Conservation (phyloP, 1,140 invertebrate genomes). For the Daktulosphaira vitifoliae region DNA sequence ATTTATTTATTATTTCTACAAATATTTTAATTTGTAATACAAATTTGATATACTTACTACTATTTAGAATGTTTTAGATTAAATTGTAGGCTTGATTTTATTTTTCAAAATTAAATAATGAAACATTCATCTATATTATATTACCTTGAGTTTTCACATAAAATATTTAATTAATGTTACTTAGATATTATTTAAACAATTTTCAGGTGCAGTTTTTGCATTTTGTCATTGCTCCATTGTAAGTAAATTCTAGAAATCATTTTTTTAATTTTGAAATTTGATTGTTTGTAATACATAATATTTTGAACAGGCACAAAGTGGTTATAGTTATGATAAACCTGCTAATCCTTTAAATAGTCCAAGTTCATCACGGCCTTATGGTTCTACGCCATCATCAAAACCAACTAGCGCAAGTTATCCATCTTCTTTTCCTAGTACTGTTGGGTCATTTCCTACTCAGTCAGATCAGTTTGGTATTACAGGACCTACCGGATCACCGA, state of each 20-base stretch:
- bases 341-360: constrained; percentile 43
- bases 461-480: constrained; percentile 16
- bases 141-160: too few species aligned
- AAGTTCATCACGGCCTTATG: constrained; percentile 8
- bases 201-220: constrained; percentile 5
- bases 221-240: constrained; percentile 5
- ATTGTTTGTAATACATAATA: too few species aligned
- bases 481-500: constrained; percentile 14
- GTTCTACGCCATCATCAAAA: background rate
- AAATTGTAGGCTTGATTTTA: too few species aligned
- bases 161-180: too few species aligned
- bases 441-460: background rate
- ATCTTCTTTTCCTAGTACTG: background rate
- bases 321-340: constrained; percentile 51
- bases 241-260: background rate
- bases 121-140: too few species aligned
- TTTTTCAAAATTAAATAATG: too few species aligned
- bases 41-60: too few species aligned
- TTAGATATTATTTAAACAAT: too few species aligned
- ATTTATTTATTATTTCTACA: too few species aligned
- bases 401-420: background rate
- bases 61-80: too few species aligned
- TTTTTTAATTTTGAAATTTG: too few species aligned
- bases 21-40: too few species aligned
- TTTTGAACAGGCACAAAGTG: constrained; percentile 45